Percentiles rank a stretch among this genome's conserved stretches.
Evolutionary conservation across 2,797 vertebrate genomes (phyloP).

Genomic region (Cygnus olor): DNA sequence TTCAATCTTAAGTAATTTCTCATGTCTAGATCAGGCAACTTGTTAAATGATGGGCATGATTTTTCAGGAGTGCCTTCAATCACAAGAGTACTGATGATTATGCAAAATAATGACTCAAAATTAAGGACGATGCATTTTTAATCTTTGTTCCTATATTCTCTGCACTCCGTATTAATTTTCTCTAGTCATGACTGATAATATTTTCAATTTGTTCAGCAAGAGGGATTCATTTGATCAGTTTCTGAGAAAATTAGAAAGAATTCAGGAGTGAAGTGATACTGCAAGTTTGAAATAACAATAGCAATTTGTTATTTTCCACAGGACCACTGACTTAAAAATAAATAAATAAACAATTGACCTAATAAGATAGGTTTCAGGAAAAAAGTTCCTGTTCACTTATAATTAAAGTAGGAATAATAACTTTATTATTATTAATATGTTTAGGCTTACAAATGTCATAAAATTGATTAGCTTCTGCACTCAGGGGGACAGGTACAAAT

Average conservation of each 20-base stretch:
- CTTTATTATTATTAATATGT: neutral
- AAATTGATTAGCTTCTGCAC: neutral
- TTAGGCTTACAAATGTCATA: conserved; percentile 16
- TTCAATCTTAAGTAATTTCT: conserved; percentile 1
- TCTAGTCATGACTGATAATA: conserved; percentile 66
- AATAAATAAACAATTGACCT: neutral
- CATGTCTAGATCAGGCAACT: conserved; percentile 2
- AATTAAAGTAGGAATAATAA: neutral
- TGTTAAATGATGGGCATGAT: conserved; percentile 38
- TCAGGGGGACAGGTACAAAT: neutral
- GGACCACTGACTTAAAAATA: neutral
- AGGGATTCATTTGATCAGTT: conserved; percentile 66
- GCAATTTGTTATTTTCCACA: conserved; percentile 40
- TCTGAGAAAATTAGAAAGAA: conserved; percentile 67
- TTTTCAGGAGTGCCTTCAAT: conserved; percentile 59
- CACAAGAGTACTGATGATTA: conserved; percentile 43
- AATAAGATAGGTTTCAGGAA: neutral
- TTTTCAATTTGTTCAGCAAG: conserved; percentile 70
- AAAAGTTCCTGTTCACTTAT: neutral
- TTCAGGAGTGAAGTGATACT: conserved; percentile 28
- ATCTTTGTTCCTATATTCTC: conserved; percentile 37
- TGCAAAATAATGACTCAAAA: conserved; percentile 56
- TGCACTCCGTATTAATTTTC: conserved; percentile 65
- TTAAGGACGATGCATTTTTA: conserved; percentile 58
- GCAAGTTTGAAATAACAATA: conserved; percentile 35